These are phyloP conservation scores for Lonchura striata DNA, from an alignment of 2,113 vertebrate genomes.

Conservation along the genomic window DNA sequence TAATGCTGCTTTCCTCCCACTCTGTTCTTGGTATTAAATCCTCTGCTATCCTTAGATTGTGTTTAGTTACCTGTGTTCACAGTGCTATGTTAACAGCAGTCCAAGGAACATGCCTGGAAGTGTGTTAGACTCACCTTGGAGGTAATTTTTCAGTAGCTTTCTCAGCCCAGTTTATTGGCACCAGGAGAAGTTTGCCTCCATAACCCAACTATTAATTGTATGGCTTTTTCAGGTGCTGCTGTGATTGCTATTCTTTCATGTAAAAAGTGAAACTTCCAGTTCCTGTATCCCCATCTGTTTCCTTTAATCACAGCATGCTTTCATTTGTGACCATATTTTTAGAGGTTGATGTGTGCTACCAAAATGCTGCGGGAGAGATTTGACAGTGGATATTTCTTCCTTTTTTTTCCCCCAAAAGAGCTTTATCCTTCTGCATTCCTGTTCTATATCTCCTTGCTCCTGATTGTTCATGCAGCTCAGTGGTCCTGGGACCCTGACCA, in stretches of 20 bases:
- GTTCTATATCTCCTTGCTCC: background rate
- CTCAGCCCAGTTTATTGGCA: background rate
- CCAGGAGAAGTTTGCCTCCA: conserved; percentile 13
- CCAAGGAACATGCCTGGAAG: background rate
- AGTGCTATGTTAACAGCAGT: background rate
- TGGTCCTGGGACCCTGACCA: background rate
- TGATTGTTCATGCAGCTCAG: background rate
- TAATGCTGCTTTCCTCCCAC: background rate
- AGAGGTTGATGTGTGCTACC: background rate
- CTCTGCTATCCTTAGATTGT: background rate
- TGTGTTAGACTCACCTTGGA: background rate
- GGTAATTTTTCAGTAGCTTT: background rate
- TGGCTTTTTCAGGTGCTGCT: background rate
- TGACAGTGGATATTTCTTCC: background rate
- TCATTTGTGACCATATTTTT: background rate
- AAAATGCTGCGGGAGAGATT: background rate
- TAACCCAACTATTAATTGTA: background rate
- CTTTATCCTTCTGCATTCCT: background rate
- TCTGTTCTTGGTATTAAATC: background rate
- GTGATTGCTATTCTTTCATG: background rate
- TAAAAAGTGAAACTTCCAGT: background rate
- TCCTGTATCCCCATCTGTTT: background rate
- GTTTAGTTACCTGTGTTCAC: background rate
- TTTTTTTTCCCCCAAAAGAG: background rate
- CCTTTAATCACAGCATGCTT: conserved; percentile 7